Conservation (phyloP, 2,888 invertebrate genomes). For the Chrysolina haemoptera region DNA sequence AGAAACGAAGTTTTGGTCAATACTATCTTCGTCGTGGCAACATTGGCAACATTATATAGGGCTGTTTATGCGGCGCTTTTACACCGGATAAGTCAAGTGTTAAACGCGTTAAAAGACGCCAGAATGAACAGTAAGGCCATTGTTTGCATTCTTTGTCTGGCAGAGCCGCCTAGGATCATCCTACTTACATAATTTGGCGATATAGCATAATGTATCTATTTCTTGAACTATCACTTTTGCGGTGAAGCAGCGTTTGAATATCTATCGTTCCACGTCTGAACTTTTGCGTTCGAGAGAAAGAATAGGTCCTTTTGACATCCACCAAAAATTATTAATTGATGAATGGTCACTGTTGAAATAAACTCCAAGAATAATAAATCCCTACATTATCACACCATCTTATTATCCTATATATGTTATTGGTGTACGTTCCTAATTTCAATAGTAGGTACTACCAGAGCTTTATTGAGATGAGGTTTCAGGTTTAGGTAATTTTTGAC, state of each 20-base stretch:
- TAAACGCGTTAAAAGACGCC: conserved; percentile 59
- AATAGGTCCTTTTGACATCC: no score
- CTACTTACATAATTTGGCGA: conserved; percentile 45
- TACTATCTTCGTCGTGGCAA: background rate
- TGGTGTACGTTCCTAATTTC: no score
- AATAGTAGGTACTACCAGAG: no score
- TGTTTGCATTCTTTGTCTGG: conserved; percentile 47
- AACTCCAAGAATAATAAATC: no score
- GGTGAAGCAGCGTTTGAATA: background rate
- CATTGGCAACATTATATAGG: conserved; percentile 38
- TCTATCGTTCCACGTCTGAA: background rate
- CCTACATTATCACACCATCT: no score
- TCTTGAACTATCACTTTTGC: background rate
- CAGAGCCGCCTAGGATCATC: conserved; percentile 43
- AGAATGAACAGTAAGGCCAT: conserved; percentile 46
- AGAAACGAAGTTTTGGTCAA: no score
- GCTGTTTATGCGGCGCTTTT: conserved; percentile 43
- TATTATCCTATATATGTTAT: no score
- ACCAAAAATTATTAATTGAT: no score
- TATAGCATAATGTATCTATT: conserved; percentile 30
- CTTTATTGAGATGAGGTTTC: no score
- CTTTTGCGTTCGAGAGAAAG: no score
- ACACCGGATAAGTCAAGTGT: conserved; percentile 60
- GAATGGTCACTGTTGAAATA: no score
- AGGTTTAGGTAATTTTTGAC: no score